Evolutionary conservation across 30 jellyfish, hydroid and myxozoan genomes (phyloP), one percentile per base, ranked within the genome.

Genomic region (Aurelia aurita complex sp. Pacific): DNA sequence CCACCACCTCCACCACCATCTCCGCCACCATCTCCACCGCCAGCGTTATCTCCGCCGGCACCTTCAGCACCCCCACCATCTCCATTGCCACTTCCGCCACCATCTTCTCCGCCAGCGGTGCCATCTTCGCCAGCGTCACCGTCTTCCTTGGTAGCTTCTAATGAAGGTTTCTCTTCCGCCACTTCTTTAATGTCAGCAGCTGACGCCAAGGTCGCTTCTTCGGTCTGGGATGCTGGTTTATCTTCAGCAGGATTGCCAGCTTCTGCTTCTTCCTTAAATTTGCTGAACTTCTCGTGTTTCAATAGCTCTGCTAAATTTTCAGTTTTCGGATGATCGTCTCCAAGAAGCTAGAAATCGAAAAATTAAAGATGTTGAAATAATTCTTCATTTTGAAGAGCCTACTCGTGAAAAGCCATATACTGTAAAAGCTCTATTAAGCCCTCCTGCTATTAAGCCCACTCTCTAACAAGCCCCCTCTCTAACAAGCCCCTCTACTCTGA

Each of bases 251-350:
- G 68, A 15, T 42, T 83, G 62, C 36, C 89, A 36, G 84, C 77
- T 40, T 81, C 69, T 55, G 36, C 5, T n/a, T 64, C 91, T 40
- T 64, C 85, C 55, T 34, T 67, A 11, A 84, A 64, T 59, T 73
- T 14, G 9, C 52, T 72, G 81, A 84, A 84, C 55, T 84, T 84
- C 36, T 64, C 87, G 42, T 75, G 62, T 60, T 64, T 69, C 54
- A 84, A 35, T 4, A 84, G 19, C 69, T 84, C 87, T 2, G 51
- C 74, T 5, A 84, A 52, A 14, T 84, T 86, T 51, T 84, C 93
- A 8, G 93, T 84, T n/a, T 84, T 84, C 23, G 93, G 93, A 50
- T 84, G 93, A 35, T 84, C 93, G 33, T 51, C 87, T 2, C 93
- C 93, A 0, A 84, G 80, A 38, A 84, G 82, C 93, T 84, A 2